Evolutionary conservation across 2,888 invertebrate genomes (phyloP).

Genomic region (Chymomyza fuscimana): DNA sequence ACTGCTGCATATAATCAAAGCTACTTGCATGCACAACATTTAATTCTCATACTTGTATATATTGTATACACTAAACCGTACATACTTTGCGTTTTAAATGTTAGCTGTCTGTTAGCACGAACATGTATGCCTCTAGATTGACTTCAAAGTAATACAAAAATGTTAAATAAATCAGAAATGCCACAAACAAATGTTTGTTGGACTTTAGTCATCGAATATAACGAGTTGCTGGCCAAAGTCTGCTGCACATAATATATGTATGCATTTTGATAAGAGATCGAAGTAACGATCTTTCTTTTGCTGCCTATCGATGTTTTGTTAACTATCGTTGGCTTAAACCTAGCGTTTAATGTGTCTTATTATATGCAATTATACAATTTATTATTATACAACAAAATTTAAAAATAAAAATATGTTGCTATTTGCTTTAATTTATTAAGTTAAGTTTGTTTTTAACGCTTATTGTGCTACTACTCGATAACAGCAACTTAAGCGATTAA

Average conservation of each 20-base stretch:
- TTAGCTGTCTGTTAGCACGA: not conserved
- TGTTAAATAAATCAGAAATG: not conserved
- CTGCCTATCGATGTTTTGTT: not conserved
- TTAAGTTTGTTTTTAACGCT: too few species aligned
- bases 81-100: not conserved
- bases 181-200: not conserved
- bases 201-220: too few species aligned
- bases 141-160: not conserved
- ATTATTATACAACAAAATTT: too few species aligned
- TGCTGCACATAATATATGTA: not conserved
- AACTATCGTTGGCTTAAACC: not conserved
- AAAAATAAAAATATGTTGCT: too few species aligned
- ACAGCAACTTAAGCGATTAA: too few species aligned
- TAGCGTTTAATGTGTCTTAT: not conserved
- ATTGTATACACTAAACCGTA: not conserved
- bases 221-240: not conserved
- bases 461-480: too few species aligned
- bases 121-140: not conserved
- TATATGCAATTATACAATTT: not conserved
- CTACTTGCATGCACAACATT: not conserved
- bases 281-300: not conserved
- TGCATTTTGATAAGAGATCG: not conserved
- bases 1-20: too few species aligned
- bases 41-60: too few species aligned
- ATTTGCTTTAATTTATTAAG: too few species aligned